These are phyloP conservation scores for Sinella curviseta DNA, from an alignment of 1,140 invertebrate genomes.

Conservation along the genomic window DNA sequence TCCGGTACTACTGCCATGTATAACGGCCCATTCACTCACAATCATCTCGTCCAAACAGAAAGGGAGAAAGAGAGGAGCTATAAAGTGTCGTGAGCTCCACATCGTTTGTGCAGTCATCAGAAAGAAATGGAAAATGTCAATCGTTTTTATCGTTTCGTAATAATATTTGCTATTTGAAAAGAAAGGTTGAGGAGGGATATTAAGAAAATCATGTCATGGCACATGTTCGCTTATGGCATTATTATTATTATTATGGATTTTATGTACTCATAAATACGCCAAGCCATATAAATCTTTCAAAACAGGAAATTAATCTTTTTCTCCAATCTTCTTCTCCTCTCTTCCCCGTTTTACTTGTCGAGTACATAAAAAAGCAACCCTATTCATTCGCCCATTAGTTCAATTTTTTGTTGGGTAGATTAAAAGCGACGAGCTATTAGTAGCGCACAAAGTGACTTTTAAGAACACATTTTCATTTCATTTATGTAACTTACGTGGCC, in stretches of 20 bases:
- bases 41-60: neutral
- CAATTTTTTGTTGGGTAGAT: neutral
- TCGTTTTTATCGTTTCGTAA: neutral
- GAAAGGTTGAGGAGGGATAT: neutral
- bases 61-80: no score
- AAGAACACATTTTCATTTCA: no score
- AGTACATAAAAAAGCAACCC: neutral
- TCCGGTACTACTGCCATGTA: no score
- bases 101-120: neutral
- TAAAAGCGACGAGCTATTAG: neutral
- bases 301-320: neutral
- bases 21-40: neutral
- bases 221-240: no score
- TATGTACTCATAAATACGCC: neutral
- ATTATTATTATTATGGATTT: no score
- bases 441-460: neutral
- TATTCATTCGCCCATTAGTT: neutral
- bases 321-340: neutral
- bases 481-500: conserved; percentile 13
- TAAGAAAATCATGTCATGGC: neutral
- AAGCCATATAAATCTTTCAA: neutral
- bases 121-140: neutral
- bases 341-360: no score
- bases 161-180: neutral
- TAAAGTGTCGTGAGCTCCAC: neutral